Conservation (phyloP, 2,797 vertebrate genomes). For the Taenioides sp. region DNA sequence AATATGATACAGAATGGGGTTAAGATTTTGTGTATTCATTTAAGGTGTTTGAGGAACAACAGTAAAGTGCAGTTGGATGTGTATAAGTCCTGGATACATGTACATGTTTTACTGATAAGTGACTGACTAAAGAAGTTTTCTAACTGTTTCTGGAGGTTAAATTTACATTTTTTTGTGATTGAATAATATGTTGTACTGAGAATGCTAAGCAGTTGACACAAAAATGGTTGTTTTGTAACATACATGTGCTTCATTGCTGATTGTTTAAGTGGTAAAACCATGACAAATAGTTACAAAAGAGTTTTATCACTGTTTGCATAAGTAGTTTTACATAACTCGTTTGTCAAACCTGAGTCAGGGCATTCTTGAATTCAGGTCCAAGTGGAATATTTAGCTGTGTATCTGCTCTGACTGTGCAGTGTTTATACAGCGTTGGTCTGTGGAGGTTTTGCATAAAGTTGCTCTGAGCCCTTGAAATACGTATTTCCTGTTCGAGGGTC, state of each 20-base stretch:
- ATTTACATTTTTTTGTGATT: too few species aligned
- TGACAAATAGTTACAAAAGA: background rate
- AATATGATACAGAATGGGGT: background rate
- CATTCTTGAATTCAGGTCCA: background rate
- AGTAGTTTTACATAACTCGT: too few species aligned
- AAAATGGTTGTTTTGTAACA: background rate
- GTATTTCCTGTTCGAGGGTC: background rate
- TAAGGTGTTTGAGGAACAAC: background rate
- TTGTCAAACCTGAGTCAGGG: too few species aligned
- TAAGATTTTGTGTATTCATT: background rate
- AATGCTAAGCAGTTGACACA: background rate
- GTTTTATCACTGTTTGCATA: background rate
- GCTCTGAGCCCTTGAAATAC: too few species aligned
- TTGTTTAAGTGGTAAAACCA: background rate
- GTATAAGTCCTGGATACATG: too few species aligned
- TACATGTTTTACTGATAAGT: too few species aligned
- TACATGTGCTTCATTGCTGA: background rate
- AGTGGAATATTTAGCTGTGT: background rate
- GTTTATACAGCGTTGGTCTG: background rate
- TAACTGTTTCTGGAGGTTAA: too few species aligned
- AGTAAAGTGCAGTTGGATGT: too few species aligned
- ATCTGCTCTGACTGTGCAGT: background rate
- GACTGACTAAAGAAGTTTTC: too few species aligned
- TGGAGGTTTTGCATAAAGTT: background rate
- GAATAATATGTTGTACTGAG: too few species aligned